Conservation (phyloP, 2,113 vertebrate species). For the Mesitornis unicolor region DNA sequence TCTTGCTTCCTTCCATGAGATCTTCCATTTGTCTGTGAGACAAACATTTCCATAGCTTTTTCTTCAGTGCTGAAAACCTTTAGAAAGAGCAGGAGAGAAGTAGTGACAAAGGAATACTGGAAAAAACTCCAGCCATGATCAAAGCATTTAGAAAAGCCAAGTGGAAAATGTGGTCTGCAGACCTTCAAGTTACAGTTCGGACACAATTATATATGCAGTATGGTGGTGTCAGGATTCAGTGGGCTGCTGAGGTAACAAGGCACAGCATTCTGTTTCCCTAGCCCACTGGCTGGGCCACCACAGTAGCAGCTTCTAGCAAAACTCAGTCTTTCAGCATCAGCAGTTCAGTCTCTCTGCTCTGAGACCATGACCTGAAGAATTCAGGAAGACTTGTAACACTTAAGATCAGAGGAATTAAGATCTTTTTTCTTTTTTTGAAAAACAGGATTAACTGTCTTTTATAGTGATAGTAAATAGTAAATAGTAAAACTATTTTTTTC, state of each 20-base stretch:
- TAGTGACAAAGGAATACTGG: neutral
- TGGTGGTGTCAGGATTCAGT: neutral
- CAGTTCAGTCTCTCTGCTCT: neutral
- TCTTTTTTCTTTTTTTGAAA: neutral
- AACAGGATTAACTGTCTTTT: neutral
- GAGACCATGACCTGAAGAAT: neutral
- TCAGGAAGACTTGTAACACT: neutral
- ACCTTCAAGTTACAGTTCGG: neutral
- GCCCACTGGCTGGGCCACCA: neutral
- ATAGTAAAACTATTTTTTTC: rapidly evolving
- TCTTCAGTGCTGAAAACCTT: neutral
- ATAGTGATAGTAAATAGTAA: neutral
- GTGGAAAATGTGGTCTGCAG: neutral
- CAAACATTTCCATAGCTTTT: neutral
- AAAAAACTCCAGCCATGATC: neutral
- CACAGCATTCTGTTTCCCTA: rapidly evolving
- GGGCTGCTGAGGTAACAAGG: neutral
- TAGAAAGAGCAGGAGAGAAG: neutral
- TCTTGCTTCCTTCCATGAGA: neutral
- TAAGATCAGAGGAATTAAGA: neutral
- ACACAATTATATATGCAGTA: rapidly evolving
- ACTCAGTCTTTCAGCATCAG: neutral
- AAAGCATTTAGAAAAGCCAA: neutral
- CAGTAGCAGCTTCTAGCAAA: neutral
- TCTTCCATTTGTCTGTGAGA: neutral